phyloP scores from a whole-genome alignment of 2,797 vertebrate genomes.

The Valencia hispanica region DNA sequence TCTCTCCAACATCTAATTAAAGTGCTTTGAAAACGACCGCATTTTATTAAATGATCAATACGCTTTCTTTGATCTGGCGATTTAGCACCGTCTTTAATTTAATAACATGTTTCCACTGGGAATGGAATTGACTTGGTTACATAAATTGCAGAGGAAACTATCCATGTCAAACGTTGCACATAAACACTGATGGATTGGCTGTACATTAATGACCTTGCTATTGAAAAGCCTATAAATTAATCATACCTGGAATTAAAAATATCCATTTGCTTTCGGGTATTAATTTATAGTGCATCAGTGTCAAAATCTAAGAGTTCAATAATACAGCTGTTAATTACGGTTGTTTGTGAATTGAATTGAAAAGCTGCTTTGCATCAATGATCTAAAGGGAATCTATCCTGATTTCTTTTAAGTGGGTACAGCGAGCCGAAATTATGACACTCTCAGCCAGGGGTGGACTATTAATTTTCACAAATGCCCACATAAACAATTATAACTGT shows the following conservation, averaged over 20 bases:
- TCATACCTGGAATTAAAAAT: constrained; percentile 69
- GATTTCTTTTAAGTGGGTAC: constrained; percentile 23
- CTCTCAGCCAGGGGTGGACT: neutral
- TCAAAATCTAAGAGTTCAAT: constrained; percentile 35
- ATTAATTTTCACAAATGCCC: constrained; percentile 10
- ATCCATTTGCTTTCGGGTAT: constrained; percentile 66
- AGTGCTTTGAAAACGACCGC: constrained; percentile 79
- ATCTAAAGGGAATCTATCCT: constrained; percentile 49
- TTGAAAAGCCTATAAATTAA: constrained; percentile 71
- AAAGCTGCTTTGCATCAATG: constrained; percentile 48
- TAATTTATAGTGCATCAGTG: constrained; percentile 68
- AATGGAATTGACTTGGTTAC: constrained; percentile 65
- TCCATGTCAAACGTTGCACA: constrained; percentile 62
- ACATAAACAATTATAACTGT: neutral
- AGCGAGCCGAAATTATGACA: constrained; percentile 4
- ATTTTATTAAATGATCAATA: constrained; percentile 77
- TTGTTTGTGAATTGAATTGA: constrained; percentile 44
- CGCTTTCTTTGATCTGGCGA: constrained; percentile 67
- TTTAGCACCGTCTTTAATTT: constrained; percentile 77
- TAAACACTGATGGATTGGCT: constrained; percentile 76
- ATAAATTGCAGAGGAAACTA: constrained; percentile 74
- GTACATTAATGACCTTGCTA: constrained; percentile 74
- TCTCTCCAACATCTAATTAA: constrained; percentile 71
- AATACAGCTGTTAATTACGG: constrained; percentile 41
- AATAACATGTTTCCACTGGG: constrained; percentile 64